Conservation (phyloP, 2,797 vertebrate genomes). For the Margarornis squamiger region DNA sequence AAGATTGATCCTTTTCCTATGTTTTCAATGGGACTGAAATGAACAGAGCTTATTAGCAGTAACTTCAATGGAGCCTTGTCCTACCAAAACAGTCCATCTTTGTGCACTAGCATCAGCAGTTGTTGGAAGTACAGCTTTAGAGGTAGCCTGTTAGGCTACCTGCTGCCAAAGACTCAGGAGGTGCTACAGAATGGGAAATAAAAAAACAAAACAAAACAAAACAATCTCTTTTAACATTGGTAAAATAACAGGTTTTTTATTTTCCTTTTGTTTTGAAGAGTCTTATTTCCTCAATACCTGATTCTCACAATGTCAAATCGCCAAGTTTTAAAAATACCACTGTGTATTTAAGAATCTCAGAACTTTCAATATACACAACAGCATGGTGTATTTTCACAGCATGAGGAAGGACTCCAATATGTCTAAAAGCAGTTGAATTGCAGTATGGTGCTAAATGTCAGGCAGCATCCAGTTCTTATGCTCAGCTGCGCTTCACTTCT, state of each 20-base stretch:
- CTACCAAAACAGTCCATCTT: slow-evolving; percentile 63
- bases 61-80: slow-evolving; percentile 65
- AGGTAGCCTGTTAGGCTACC: slow-evolving; percentile 38
- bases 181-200: neutral
- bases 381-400: neutral
- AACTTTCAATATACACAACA: neutral
- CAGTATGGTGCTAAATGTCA: neutral
- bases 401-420: neutral
- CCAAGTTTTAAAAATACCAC: neutral
- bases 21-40: slow-evolving; percentile 22
- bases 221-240: neutral
- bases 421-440: neutral
- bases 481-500: neutral
- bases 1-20: slow-evolving; percentile 24
- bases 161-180: slow-evolving; percentile 18
- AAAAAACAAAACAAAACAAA: neutral
- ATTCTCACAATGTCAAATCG: neutral
- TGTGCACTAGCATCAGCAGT: neutral
- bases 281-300: neutral
- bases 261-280: neutral
- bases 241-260: neutral
- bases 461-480: neutral
- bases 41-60: slow-evolving; percentile 50
- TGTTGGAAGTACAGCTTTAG: slow-evolving; percentile 7
- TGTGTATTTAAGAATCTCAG: neutral